Evolutionary conservation across 1,140 invertebrate genomes (phyloP), one percentile per base, ranked within the genome.

Genomic region (Latrodectus geometricus): DNA sequence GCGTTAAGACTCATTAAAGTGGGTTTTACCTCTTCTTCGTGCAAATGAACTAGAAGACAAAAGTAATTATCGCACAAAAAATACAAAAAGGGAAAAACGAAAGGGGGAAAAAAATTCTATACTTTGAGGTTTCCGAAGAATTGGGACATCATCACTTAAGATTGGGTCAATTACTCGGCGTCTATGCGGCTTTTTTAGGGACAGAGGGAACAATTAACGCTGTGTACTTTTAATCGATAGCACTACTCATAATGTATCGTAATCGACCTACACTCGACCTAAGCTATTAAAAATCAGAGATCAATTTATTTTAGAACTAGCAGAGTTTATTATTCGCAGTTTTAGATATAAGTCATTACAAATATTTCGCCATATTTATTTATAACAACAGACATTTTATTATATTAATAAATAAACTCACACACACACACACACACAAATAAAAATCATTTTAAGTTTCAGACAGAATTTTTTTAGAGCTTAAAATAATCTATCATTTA

Each of bases 1-100:
- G 70, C 52, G 70, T 82, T 73, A 82, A 82, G 73, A 82, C 80
- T 82, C 80, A 82, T 82, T 82, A 82, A 69, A 48, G 52, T 17
- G 21, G 61, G 56, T 49, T 21, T 54, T 73, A 12, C 61, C 49
- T 21, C 49, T 69, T 72, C 23, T 81, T 61, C 23, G 70, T 73
- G 48, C 72, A 84, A 84, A 84, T 84, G 82, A 69, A 84, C 72
- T 75, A 68, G 54, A 61, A 61, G 73, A 84, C 61, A 73, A 65
- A 84, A 84, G 82, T 69, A 84, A 84, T 84, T 84, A 84, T 84
- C 74, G 35, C n/a, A 5, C 17, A 17, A 52, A 61, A 61, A 20
- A 11, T 3, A 23, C 2, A 61, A 73, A 21, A 23, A 50, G 70
- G 48, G 8, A 48, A 49, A 73, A 73, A 49, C 35, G 20, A 76